phyloP scores from a whole-genome alignment of 2,113 vertebrate species.

The Phaethornis superciliosus region DNA sequence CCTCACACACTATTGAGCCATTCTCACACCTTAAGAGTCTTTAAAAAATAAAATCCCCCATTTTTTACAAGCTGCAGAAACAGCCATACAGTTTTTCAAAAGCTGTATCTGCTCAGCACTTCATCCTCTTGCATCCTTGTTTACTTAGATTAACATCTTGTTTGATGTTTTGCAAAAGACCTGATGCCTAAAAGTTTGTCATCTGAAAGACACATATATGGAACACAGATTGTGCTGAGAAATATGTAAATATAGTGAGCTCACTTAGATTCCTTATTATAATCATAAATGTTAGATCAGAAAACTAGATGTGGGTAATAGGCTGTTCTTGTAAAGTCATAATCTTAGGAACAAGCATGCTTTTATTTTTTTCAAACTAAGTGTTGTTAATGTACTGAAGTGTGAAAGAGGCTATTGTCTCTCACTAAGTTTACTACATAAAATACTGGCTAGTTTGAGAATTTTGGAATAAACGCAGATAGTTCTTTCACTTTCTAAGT shows the following conservation, averaged over 20 bases:
- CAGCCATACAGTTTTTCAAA: neutral
- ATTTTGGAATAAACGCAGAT: neutral
- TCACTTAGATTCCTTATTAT: neutral
- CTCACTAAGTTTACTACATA: neutral
- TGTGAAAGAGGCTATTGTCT: neutral
- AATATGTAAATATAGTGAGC: neutral
- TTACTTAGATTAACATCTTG: neutral
- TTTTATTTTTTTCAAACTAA: neutral
- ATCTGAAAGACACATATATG: neutral
- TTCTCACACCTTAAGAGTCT: neutral
- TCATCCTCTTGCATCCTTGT: neutral
- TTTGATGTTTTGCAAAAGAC: neutral
- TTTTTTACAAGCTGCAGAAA: neutral
- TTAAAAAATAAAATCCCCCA: neutral
- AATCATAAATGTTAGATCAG: neutral
- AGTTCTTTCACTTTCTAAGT: neutral
- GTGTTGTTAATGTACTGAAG: neutral
- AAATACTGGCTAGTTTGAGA: neutral
- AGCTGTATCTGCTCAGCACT: neutral
- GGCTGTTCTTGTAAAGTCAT: neutral
- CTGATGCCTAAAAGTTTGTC: neutral
- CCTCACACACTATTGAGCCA: neutral
- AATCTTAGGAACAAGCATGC: neutral
- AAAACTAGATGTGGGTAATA: neutral
- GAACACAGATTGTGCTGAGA: neutral